Conservation (phyloP, 2,888 invertebrate genomes). For the Lasius fuliginosus region DNA sequence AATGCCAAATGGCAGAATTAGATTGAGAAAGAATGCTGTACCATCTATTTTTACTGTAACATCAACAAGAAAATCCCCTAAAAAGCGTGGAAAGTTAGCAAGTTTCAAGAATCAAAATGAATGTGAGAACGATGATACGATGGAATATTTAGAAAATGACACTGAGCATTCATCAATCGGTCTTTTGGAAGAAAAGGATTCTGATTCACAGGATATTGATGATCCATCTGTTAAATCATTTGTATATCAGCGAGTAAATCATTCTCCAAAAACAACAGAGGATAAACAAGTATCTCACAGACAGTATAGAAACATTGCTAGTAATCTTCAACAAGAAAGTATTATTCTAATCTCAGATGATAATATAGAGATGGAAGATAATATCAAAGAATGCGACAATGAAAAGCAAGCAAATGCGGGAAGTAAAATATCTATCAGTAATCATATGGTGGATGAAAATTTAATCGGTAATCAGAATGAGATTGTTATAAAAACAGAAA, state of each 20-base stretch:
- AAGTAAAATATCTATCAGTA: background rate
- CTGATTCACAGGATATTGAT: constrained; percentile 55
- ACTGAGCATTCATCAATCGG: constrained; percentile 62
- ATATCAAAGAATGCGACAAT: constrained; percentile 9
- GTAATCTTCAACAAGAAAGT: constrained; percentile 64
- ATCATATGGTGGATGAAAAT: constrained; percentile 1
- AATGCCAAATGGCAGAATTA: constrained; percentile 78
- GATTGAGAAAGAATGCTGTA: constrained; percentile 82
- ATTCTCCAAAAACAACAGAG: background rate
- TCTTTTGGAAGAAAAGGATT: constrained; percentile 63
- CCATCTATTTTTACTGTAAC: constrained; percentile 83
- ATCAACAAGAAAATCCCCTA: constrained; percentile 82
- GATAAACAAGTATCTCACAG: background rate
- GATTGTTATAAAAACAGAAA: constrained; percentile 67
- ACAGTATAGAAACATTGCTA: constrained; percentile 40
- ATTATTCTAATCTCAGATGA: constrained; percentile 66
- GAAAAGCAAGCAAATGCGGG: background rate
- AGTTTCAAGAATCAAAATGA: constrained; percentile 62
- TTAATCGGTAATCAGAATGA: background rate
- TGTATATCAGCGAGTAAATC: background rate
- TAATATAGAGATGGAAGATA: constrained; percentile 37
- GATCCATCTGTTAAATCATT: constrained; percentile 37
- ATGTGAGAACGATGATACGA: constrained; percentile 68
- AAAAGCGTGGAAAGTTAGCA: constrained; percentile 75
- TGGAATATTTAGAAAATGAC: constrained; percentile 76